Evolutionary conservation across 2,113 vertebrate genomes (phyloP), one percentile per base, ranked within the genome.

Genomic region (Nibea albiflora): DNA sequence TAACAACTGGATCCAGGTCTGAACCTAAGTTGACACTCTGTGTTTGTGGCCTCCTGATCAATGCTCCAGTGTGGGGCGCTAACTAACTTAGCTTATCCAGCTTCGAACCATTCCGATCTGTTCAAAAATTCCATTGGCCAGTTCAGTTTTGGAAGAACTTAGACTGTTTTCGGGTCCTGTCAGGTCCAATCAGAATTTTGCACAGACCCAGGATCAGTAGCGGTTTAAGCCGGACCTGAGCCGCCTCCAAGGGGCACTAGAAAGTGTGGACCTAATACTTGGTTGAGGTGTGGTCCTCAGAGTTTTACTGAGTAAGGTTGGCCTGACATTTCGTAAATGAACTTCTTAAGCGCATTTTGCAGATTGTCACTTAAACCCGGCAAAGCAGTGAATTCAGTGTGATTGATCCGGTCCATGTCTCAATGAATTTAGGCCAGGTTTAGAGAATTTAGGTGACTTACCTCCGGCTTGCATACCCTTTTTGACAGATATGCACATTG

Each of bases 401-500:
- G 82, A 69, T 53, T 15, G 68, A 22, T 60, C 31, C 5, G 28
- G 15, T 42, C 61, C 26, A 12, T 20, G 70, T 73, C 39, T 80
- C 61, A 16, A 5, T 73, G 50, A 61, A 42, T 76, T 26, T 28
- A 35, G 57, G 47, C 64, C 17, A 24, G 57, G 26, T 63, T 83
- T 69, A 58, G 80, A 80, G 72, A 52, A 52, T 78, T 80, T 58
- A 60, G 64, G 62, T 61, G 75, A 68, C 75, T 16, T 12, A 1
- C 26, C 64, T 81, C 80, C n/a, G 82, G 83, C 84, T 56, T 31
- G 73, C 47, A 28, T 80, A 52, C 70, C 77, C 76, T 84, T 84
- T 85, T 83, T 79, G 84, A 78, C 81, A 85, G 88, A 89, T 89
- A 85, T 81, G 91, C 93, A 91, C 89, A 85, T 63, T 73, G 74